Evolutionary conservation across 1,140 invertebrate genomes (phyloP), one percentile per base, ranked within the genome.

Genomic region (Drosophila watanabei): DNA sequence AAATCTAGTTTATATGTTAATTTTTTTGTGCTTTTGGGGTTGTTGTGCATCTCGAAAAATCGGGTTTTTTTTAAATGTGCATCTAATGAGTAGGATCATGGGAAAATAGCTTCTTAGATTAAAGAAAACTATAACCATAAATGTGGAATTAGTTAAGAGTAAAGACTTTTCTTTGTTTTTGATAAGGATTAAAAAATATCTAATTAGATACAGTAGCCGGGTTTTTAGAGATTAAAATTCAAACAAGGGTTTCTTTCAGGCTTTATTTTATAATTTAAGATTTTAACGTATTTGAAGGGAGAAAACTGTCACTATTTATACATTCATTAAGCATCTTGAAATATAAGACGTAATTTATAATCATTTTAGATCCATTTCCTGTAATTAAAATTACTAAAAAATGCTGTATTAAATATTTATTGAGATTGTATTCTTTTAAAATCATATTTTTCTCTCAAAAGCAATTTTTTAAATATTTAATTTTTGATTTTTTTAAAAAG

Each of bases 1-100:
- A 35, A 63, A 63, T 54, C 16, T 2, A 18, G 18, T 52, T 63
- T 52, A 35, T 18, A 49, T 54, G 46, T 37, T 13, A 51, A 52
- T 45, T 59, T 37, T 1, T 56, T 30, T 56, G 2, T 14, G 18
- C 20, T 46, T 3, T 46, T 46, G 2, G 24, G 24, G 28, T n/a
- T n/a, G 57, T 59, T 37, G 33, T 59, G 39, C 24, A 59, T 59
- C 39, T 59, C 8, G 2, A 46, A 13, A 48, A 30, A 13, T 37
- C 13, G n/a, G 6, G 20, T 52, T 45, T 18, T 0, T 30, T 20
- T 24, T 43, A 1, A 5, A 13, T n/a, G 61, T 32, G 24, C 49
- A 41, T 13, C 33, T 32, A 28, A 16, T 41, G 35, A 57, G 35
- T 13, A 43, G 11, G 28, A 41, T 13, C 24, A 24, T 56, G 13